Evolutionary conservation across 2,797 vertebrate species (phyloP), one percentile per base, ranked within the genome.

Genomic region (Amazona finschi): DNA sequence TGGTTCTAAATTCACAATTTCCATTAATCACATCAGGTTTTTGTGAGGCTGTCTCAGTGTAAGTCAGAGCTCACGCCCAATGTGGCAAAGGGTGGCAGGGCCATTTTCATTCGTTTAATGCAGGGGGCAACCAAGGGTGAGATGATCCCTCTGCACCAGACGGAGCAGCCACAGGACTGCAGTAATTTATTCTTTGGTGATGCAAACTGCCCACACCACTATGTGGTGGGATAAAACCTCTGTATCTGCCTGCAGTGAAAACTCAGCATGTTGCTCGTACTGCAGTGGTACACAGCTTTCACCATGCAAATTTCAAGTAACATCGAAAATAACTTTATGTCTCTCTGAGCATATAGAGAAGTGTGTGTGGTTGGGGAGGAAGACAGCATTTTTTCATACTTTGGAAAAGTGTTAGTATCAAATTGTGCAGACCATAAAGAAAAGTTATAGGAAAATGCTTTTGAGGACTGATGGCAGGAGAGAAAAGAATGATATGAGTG

Each of bases 171-270:
- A 50, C 11, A 46, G 30, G 39, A 30, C 43, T 85, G 43, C 16
- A 79, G 19, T 58, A 60, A 79, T 88, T 44, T 79, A 57, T 71
- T 62, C 73, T 78, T 85, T 33, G 50, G 41, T 49, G 33, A 77
- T 30, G 19, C 24, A 52, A 92, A 84, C 58, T 80, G 69, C 24
- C 31, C 64, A 58, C 20, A 31, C 8, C 22, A 47, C 28, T 31
- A 69, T 77, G 53, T 41, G 72, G 65, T 75, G 89, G 73, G 90
- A 87, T 61, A 71, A 87, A 96, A 86, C 65, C 78, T 93, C 93
- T 66, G 66, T 78, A 94, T 93, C 90, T 61, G 58, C 89, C 82
- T 94, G 92, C 89, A 94, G 60, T 28, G 52, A 96, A 96, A 97
- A 78, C 70, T 70, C 74, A 90, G 64, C 66, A 47, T 93, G 93